Evolutionary conservation across 2,113 vertebrate species (phyloP), one percentile per base, ranked within the genome.

Genomic region (Sebastes fasciatus): DNA sequence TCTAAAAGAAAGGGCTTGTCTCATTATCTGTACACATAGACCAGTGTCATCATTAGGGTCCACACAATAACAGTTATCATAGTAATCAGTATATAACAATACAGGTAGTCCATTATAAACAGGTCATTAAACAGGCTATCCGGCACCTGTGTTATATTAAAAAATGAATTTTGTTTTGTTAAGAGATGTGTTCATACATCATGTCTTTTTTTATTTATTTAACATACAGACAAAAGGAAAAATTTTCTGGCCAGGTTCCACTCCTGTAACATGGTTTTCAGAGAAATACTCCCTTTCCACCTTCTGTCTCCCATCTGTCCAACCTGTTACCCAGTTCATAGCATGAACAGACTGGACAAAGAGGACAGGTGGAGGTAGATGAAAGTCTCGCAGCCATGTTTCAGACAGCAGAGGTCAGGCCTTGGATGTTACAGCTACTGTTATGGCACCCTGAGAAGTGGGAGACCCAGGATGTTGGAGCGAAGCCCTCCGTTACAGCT

Each of bases 391-490:
- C 79, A 17, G 89, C 87, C 88, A 75, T 73, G 85, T 88, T 88
- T 84, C 89, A 87, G 84, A 86, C 83, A 83, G 88, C 77, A 60
- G 90, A 86, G 70, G 76, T 86, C 86, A 45, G 86, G 80, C 83
- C 77, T 43, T 14, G 71, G 77, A 88, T 81, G 86, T 85, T 89
- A 83, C 84, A 86, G 91, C 91, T 93, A 93, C 92, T 69, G 87
- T 90, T 89, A 89, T 86, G 90, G 92, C 93, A 90, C 89, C 93
- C 93, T 94, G 94, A 95, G 93, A 92, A 86, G 87, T 77, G 84
- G 90, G 88, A 91, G 87, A 87, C 88, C 89, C 92, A 92, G 91
- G 92, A 92, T 89, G 92, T 79, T 76, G 82, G 82, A 82, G 88
- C 45, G 60, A 79, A 72, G 57, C 76, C 75, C 84, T 85, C 84